A percentile compares a stretch with the other conserved stretches of the same genome.
phyloP scores from a whole-genome alignment of 2,113 vertebrate species.

The Naja naja region DNA sequence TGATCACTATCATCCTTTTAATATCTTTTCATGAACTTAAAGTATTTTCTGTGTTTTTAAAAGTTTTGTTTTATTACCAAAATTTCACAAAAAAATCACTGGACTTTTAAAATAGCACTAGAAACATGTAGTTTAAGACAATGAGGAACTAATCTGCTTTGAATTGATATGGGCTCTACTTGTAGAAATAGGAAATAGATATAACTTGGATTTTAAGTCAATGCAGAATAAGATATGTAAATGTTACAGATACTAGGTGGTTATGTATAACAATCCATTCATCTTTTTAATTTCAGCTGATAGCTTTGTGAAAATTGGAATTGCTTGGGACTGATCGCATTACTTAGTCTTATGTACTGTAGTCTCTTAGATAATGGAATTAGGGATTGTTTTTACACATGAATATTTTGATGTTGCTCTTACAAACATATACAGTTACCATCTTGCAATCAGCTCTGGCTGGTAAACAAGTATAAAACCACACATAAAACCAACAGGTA shows the following conservation, averaged over 20 bases:
- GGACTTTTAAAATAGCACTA: neutral
- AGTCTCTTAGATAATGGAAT: neutral
- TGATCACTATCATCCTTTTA: neutral
- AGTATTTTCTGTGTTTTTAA: neutral
- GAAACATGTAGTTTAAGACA: slow-evolving; percentile 7
- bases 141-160: slow-evolving; percentile 28
- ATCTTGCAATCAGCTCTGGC: neutral
- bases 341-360: accelerated
- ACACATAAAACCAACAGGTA: neutral
- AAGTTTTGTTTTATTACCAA: neutral
- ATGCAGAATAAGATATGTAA: slow-evolving; percentile 53
- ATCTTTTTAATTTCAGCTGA: slow-evolving; percentile 33
- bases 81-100: slow-evolving; percentile 23
- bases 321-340: slow-evolving; percentile 10
- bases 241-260: slow-evolving; percentile 54
- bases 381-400: neutral
- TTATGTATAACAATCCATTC: slow-evolving; percentile 50
- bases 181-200: slow-evolving; percentile 39
- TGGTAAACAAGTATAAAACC: neutral
- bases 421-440: neutral
- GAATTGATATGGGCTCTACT: slow-evolving; percentile 29
- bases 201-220: slow-evolving; percentile 44
- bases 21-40: slow-evolving; percentile 6
- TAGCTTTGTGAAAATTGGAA: slow-evolving; percentile 37
- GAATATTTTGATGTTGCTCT: neutral